Evolutionary conservation across 2,888 invertebrate genomes (phyloP), one percentile per base, ranked within the genome.

Genomic region (Lamellibrachia satsuma): DNA sequence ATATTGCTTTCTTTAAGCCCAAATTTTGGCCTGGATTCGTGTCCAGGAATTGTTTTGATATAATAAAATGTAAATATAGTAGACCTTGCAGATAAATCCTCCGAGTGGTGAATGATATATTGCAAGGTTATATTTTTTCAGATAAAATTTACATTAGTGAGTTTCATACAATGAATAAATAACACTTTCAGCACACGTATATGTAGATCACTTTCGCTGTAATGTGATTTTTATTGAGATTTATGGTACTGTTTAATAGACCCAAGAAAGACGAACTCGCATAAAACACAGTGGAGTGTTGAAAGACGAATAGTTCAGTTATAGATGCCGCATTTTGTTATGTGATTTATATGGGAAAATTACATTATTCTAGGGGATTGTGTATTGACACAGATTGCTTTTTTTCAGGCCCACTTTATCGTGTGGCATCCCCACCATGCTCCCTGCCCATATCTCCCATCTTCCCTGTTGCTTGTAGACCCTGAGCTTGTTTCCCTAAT

Each of bases 131-230:
- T 60, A 7, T 7, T 60, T 60, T 60, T 60, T 4, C 75, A 22
- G 75, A 75, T 75, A 75, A 75, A 75, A 75, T 75, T n/a, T 75
- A 75, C 75, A 75, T 75, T 75, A 75, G 75, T 75, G 75, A 75
- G n/a, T 75, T 75, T 75, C n/a, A 75, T 75, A 75, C 75, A 75
- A 75, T 75, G 75, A 75, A 75, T 75, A 75, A 75, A 75, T 75
- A 6, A 75, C 75, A 75, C 75, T 75, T 75, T 75, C 75, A 75
- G 75, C 75, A 75, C 75, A 15, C 22, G 6, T 55, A 55, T 55
- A 55, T 55, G 75, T 75, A 75, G 11, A 75, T 75, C 75, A 22
- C 22, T 75, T 15, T 75, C 75, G n/a, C 22, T 6, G 75, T 75
- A 75, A 75, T 75, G 75, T 22, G 75, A 22, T 11, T 75, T 75